phyloP scores from a whole-genome alignment of 2,113 vertebrate species.

The Odontophorus gujanensis region DNA sequence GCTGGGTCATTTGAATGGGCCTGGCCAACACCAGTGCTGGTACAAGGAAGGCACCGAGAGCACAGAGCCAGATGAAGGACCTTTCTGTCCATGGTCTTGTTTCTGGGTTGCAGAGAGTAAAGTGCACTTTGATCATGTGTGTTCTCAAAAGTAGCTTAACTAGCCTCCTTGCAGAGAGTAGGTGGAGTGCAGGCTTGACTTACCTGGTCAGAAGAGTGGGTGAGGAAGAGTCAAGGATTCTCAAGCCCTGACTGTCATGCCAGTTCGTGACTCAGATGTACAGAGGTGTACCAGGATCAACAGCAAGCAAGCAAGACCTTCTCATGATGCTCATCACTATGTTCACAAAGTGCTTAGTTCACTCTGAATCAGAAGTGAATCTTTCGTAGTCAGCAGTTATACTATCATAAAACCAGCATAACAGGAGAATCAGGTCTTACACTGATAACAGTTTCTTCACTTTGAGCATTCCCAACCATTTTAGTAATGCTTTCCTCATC shows the following conservation, averaged over 20 bases:
- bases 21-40: background rate
- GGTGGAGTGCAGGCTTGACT: background rate
- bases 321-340: conserved; percentile 2
- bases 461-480: conserved; percentile 48
- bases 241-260: background rate
- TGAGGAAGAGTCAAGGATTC: background rate
- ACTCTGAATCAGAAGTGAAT: conserved; percentile 61
- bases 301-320: conserved; percentile 23
- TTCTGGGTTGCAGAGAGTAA: background rate
- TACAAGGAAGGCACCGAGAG: background rate
- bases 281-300: background rate
- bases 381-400: conserved; percentile 43
- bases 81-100: background rate
- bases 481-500: conserved; percentile 48
- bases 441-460: conserved; percentile 21
- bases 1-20: background rate
- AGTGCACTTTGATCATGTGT: background rate
- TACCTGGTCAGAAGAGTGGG: background rate
- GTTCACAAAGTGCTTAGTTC: background rate
- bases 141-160: background rate
- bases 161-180: background rate
- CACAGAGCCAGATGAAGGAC: background rate
- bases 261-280: conserved; percentile 27
- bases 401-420: conserved; percentile 9
- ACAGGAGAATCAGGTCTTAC: conserved; percentile 31